Evolutionary conservation across 1,140 invertebrate species (phyloP), one percentile per base, ranked within the genome.

Genomic region (Drosophila saltans): DNA sequence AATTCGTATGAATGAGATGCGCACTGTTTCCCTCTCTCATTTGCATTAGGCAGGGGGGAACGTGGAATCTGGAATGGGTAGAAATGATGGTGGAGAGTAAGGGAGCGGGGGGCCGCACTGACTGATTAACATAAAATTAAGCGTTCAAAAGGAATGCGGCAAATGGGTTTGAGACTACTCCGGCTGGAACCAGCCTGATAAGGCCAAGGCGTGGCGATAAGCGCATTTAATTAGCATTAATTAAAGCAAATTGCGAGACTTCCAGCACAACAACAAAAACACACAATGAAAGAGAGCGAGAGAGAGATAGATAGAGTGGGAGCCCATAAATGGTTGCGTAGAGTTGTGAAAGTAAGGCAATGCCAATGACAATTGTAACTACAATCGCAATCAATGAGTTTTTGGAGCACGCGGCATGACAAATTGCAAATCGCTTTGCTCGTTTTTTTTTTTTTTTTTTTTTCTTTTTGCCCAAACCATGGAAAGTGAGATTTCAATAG

Each of bases 201-300:
- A 77, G 68, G 68, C 69, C 62, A 43, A 52, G 16, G 69, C 69
- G 64, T 56, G 69, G 73, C 69, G 78, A 81, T 81, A 81, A 81
- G 70, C 79, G 80, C 75, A 82, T 82, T 82, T 82, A 82, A 82
- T 82, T 82, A 82, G 75, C 80, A 82, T 82, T 82, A 82, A 82
- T 82, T 82, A 82, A 78, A 59, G 56, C 79, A 65, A 79, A 78
- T 78, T 66, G 69, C 76, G 75, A 78, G 69, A 64, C 76, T 72
- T 72, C 65, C 69, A 61, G 43, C 58, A 30, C 33, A 36, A 30
- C 75, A 64, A 61, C 73, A 71, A 30, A 36, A 43, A 11, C 40
- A 56, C 21, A 39, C 36, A 62, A 39, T 40, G 41, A 43, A 24
- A 26, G 26, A 52, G 41, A 36, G 2, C 10, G 36, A 48, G n/a